Evolutionary conservation across 2,113 vertebrate species (phyloP).

Genomic region (Colaptes auratus): DNA sequence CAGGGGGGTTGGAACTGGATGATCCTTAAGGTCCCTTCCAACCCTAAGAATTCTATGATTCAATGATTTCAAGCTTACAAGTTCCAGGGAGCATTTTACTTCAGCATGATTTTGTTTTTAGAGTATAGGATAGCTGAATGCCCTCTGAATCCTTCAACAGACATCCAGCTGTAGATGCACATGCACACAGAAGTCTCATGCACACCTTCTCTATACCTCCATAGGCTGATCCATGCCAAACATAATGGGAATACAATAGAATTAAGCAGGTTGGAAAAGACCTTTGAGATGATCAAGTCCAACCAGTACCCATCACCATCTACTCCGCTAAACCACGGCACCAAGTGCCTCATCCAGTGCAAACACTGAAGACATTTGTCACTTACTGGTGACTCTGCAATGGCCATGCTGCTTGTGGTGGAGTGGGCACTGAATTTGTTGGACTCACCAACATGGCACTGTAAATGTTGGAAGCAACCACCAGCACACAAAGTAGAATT

Average conservation of each 20-base stretch:
- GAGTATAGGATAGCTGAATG: neutral
- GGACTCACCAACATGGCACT: slow-evolving; percentile 97
- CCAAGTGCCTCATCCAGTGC: too few species aligned
- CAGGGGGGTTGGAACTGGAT: too few species aligned
- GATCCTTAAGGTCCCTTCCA: too few species aligned
- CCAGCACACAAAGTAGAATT: slow-evolving; percentile 96
- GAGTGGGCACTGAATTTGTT: slow-evolving; percentile 86
- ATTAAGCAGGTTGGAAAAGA: too few species aligned
- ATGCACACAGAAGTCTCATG: neutral
- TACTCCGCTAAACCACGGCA: too few species aligned
- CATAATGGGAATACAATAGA: too few species aligned
- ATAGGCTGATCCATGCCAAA: neutral
- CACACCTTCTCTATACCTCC: neutral
- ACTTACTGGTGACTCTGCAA: slow-evolving; percentile 82
- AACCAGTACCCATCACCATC: too few species aligned
- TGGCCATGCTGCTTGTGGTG: slow-evolving; percentile 84
- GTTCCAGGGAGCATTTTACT: too few species aligned
- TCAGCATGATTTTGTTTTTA: too few species aligned
- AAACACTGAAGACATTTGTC: neutral
- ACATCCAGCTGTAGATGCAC: neutral
- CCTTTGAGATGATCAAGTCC: too few species aligned
- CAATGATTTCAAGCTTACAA: too few species aligned
- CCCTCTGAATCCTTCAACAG: neutral
- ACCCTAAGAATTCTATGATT: too few species aligned
- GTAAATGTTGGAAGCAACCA: slow-evolving; percentile 98